Base-by-base conservation (phyloP, 1,140 invertebrate species). In the Bombus soroeensis region DNA sequence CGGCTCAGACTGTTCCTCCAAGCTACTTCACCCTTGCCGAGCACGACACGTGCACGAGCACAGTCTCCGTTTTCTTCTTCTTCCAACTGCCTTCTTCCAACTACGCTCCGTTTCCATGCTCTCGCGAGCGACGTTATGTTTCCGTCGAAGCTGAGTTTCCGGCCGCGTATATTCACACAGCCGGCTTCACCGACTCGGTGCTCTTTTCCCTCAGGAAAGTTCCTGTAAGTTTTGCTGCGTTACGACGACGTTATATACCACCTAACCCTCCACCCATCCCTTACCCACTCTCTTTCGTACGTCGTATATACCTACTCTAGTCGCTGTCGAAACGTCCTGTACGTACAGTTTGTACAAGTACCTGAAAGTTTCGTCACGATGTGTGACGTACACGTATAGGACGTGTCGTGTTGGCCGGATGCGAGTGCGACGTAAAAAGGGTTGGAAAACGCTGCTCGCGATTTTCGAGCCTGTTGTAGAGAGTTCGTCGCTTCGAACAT, bases 341-440 rank as follows among this genome's bases (percentile, higher is more conserved):
- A 90, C 64, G 75, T 85, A 86, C 89, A 92, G 90, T 94, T 94
- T 94, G 90, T 91, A 92, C 91, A 93, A 93, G 88, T 91, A 91
- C 88, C 76, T 85, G 81, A 94, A 74, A 94, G 86, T 93, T 94
- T 93, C 85, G 84, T 91, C 79, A 87, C 84, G 87, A 75, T 68
- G 81, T 75, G 77, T 75, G 74, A 80, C 80, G 81, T 79, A 47
- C 22, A 79, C 34, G 28, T 43, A 43, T 66, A 28, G 77, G 41
- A 77, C 72, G 71, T 70, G 77, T 81, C 62, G 82, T 22, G 43
- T 57, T 39, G 41, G 37, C 57, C 83, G 28, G 39, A 53, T 47
- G 53, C 70, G 62, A 57, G 34, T 15, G 64, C 72, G 53, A 32
- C 32, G 73, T 25, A 83, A 83, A 77, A 83, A 83, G 41, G 41